Conservation (phyloP, 1,140 invertebrate genomes). For the Heliconius melpomene region DNA sequence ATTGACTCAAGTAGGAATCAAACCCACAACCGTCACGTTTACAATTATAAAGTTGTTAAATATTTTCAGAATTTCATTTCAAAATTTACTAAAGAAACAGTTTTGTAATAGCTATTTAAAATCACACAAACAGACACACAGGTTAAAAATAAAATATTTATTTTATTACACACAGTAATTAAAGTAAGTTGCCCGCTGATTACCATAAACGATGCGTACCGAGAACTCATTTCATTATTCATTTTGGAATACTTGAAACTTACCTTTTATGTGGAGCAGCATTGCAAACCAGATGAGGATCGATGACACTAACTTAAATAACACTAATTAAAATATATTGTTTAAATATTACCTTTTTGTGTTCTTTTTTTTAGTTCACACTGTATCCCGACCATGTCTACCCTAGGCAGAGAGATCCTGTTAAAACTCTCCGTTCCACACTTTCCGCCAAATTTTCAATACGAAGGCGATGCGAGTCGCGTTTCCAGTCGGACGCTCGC, state of each 20-base stretch:
- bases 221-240: slow-evolving; percentile 52
- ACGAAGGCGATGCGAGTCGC: too few species aligned
- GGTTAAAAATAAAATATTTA: not conserved
- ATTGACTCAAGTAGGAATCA: too few species aligned
- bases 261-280: slow-evolving; percentile 38
- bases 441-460: too few species aligned
- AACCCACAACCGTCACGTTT: too few species aligned
- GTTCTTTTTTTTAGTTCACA: too few species aligned
- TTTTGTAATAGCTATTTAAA: not conserved
- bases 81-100: not conserved
- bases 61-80: too few species aligned
- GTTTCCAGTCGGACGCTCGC: too few species aligned
- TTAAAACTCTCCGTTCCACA: too few species aligned
- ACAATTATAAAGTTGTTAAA: too few species aligned
- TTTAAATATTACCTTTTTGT: too few species aligned
- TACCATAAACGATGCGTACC: slow-evolving; percentile 43
- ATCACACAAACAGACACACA: not conserved
- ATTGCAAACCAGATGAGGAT: slow-evolving; percentile 32
- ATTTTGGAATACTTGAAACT: slow-evolving; percentile 46
- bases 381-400: too few species aligned
- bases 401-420: too few species aligned
- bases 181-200: slow-evolving; percentile 35
- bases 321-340: not conserved
- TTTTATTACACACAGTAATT: slow-evolving; percentile 19
- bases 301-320: not conserved